phyloP scores from a whole-genome alignment of 2,797 vertebrate genomes.

The Lagodon rhomboides region DNA sequence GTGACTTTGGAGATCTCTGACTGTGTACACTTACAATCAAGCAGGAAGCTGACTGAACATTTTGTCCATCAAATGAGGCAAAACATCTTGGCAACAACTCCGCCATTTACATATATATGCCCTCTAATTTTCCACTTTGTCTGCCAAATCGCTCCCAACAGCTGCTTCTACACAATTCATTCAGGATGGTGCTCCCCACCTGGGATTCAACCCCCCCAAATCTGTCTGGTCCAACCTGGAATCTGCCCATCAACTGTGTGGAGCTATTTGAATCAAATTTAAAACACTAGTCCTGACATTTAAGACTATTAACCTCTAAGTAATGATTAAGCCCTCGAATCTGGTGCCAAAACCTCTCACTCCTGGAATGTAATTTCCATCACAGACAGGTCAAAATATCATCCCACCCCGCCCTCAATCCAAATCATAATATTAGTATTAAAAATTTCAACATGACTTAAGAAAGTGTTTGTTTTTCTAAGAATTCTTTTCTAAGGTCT shows the following conservation, averaged over 20 bases:
- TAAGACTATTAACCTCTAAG: neutral
- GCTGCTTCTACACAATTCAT: constrained; percentile 17
- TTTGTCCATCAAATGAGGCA: neutral
- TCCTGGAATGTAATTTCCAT: constrained; percentile 8
- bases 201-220: neutral
- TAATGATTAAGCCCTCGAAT: neutral
- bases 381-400: neutral
- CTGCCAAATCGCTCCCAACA: constrained; percentile 13
- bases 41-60: neutral
- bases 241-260: neutral
- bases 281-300: neutral
- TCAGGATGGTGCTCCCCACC: constrained; percentile 1
- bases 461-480: no score
- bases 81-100: neutral
- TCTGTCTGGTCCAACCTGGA: neutral
- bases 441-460: no score
- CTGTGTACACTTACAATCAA: neutral
- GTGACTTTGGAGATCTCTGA: neutral
- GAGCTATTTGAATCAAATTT: neutral
- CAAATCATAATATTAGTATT: neutral
- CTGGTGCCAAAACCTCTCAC: neutral
- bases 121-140: constrained; percentile 19
- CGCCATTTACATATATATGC: neutral
- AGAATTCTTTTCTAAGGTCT: neutral
- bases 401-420: neutral